Base-by-base conservation (phyloP, 1,140 invertebrate species). In the Araneus ventricosus region DNA sequence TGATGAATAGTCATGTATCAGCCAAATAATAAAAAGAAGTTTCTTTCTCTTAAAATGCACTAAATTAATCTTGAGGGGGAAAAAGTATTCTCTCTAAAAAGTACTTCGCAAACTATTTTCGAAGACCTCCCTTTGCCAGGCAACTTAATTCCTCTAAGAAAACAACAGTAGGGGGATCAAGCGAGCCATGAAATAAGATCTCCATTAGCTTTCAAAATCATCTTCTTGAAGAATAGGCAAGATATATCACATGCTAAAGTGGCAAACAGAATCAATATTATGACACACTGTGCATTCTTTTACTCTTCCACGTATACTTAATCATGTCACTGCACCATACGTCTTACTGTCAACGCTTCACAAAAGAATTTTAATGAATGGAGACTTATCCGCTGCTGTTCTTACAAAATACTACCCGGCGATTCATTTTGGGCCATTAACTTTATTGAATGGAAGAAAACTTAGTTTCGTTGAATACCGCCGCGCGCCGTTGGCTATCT, bases 361-460 rank as follows among this genome's bases (percentile, higher is more conserved):
- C 86, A 88, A 88, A 88, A 41, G 86, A 39, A 88, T 57, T 88
- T 88, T 88, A 88, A 88, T 88, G 45, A 88, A 88, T 88, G 86
- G 45, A 57, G 37, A 67, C 34, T 88, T 88, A 88, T 88, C 45
- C 86, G 30, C 30, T 67, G 37, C 20, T 67, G 86, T 88, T 88
- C 86, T 88, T 88, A 41, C 84, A 61, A 57, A 67, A 88, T 88
- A 57, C 61, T 37, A 88, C 37, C n/a, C 24, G 84, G 86, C 61
- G 57, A 88, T 88, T 88, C 86, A 67, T 30, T 88, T 27, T 57
- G 86, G 59, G 20, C 86, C 86, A 88, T 88, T 88, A 88, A 88
- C 59, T 67, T 70, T 45, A 41, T 70, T 88, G 86, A 88, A 88
- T 57, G 45, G 86, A 39, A 22, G 61, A 41, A 88, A 88, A 67